Evolutionary conservation across 2,113 vertebrate genomes (phyloP), one percentile per base, ranked within the genome.

Genomic region (Electrona antarctica): DNA sequence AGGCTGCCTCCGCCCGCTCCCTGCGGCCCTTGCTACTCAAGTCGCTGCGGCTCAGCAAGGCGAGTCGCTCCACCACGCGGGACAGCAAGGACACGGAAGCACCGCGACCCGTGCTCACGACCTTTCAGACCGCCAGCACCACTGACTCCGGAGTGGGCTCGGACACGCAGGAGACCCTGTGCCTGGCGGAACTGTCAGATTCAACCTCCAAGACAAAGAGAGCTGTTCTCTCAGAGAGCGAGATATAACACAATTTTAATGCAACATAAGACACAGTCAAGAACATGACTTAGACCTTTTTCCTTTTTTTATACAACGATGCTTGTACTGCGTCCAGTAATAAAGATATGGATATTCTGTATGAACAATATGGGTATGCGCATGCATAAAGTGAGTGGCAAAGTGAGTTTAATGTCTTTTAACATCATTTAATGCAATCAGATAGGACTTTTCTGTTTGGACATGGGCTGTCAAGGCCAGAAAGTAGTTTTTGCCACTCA

Each of bases 201-300:
- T 29, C 28, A 21, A 1, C 0, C 47, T 64, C 29, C 13, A 47
- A 41, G 66, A 8, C 7, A 12, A 66, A 52, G 2, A 71, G 1
- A 48, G 55, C 71, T 2, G 14, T 5, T 5, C 47, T 68, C 7
- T 68, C 82, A 13, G 88, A 88, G 63, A 78, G 21, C 4, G 87
- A 90, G 73, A 49, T 88, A 48, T 90, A 58, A 81, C 59, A 64
- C 46, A 55, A n/a, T 50, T 80, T 80, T 76, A 80, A 68, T 84
- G 63, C 50, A 57, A 54, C 55, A 61, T 52, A 59, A 46, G 46
- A 14, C 57, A 72, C 28, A 41, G 13, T 21, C 60, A 48, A 71
- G 61, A 51, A 47, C 60, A 21, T 64, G 48, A 61, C 2, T 45
- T n/a, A 69, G 56, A 28, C 8, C 14, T 13, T 41, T 41, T 41